These are phyloP conservation scores for Palaemon carinicauda DNA, from an alignment of 1,140 invertebrate species.

Conservation along the genomic window DNA sequence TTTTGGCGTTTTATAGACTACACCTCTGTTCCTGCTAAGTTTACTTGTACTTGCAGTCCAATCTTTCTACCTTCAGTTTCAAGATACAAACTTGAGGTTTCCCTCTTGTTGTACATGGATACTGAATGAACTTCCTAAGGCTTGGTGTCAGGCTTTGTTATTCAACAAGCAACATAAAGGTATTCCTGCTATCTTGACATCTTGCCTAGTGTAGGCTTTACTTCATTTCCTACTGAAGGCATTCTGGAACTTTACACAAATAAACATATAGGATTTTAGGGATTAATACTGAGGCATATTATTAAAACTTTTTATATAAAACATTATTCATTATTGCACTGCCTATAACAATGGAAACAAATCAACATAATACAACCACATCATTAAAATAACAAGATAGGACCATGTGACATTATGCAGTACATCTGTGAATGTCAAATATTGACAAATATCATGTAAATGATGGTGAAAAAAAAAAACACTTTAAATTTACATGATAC, in stretches of 20 bases:
- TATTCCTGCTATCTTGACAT: no score
- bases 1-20: no score
- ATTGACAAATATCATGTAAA: background rate
- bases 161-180: no score
- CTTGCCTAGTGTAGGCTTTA: no score
- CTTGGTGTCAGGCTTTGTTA: no score
- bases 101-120: no score
- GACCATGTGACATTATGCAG: slow-evolving; percentile 20
- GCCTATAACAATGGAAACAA: slow-evolving; percentile 21
- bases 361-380: slow-evolving; percentile 23
- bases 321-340: slow-evolving; percentile 42
- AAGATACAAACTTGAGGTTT: no score
- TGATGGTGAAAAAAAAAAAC: background rate
- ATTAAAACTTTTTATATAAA: background rate
- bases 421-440: slow-evolving; percentile 29
- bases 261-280: background rate
- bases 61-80: no score
- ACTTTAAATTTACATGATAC: slow-evolving; percentile 10
- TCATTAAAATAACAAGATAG: slow-evolving; percentile 10
- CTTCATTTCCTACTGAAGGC: no score
- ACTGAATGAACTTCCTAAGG: no score
- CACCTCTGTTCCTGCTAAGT: no score
- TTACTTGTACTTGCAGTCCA: no score
- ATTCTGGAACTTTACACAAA: background rate
- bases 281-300: background rate